These are phyloP conservation scores for Coecobrya sp. DNA, from an alignment of 2,888 invertebrate genomes.

Conservation along the genomic window DNA sequence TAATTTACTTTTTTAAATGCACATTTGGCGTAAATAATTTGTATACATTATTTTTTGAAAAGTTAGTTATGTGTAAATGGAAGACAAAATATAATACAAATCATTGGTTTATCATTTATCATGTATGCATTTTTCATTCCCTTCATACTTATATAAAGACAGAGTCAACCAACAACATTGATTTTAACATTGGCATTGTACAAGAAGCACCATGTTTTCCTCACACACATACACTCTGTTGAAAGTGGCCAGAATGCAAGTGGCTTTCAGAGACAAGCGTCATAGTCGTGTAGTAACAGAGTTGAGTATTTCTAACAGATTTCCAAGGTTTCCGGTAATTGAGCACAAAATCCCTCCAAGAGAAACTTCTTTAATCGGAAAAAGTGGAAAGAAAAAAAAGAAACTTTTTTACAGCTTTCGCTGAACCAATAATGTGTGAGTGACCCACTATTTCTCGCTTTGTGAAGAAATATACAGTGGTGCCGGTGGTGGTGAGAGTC, in stretches of 20 bases:
- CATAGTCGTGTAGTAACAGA: not conserved
- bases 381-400: conserved; percentile 73
- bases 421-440: conserved; percentile 79
- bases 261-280: conserved; percentile 12
- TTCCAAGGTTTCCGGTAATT: conserved; percentile 80
- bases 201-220: not conserved
- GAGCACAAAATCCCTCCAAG: conserved; percentile 77
- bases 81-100: no score
- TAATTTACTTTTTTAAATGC: no score
- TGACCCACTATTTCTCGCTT: conserved; percentile 74
- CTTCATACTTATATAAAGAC: no score
- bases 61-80: no score
- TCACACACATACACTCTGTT: not conserved
- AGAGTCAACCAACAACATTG: not conserved
- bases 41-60: no score
- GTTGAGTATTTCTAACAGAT: conserved; percentile 77
- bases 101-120: no score
- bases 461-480: conserved; percentile 15
- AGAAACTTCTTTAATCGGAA: conserved; percentile 83
- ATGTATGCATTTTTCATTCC: no score
- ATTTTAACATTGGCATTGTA: not conserved
- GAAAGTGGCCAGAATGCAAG: not conserved
- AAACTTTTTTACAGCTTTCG: conserved; percentile 78
- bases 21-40: no score
- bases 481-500: conserved; percentile 1